Base-by-base conservation (phyloP, 2,797 vertebrate genomes). In the Paramormyrops hopkinsi region DNA sequence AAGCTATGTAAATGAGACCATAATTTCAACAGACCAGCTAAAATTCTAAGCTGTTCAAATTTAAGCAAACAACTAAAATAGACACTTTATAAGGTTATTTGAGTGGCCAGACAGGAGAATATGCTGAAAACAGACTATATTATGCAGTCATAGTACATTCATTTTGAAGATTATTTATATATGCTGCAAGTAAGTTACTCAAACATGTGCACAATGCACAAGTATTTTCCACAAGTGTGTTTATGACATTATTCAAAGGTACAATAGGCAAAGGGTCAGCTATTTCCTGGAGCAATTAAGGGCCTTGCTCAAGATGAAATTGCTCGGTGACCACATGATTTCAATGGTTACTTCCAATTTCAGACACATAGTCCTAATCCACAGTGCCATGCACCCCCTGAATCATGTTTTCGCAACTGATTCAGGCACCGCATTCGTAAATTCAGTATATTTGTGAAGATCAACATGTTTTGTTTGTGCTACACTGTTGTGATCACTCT, bases 51-150 rank as follows among this genome's bases (percentile, higher is more conserved):
- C 19, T 9, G 7, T 46, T 46, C 17, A 46, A 44, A 82, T 82
- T 46, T 82, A 82, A 82, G 37, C 17, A 46, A 22, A 46, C 76
- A 82, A 46, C 76, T 44, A 46, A 82, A 46, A 44, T 46, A 82
- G 76, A 44, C 76, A 82, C 76, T 76, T 76, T 82, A 82, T 76
- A 44, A 46, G 76, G 76, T 82, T 46, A 73, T 73, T 17, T 73
- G 33, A 76, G 69, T 19, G 69, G 69, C 69, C 69, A 76, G 33
- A 76, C 19, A 82, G 41, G 19, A 82, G 37, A n/a, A 82, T n/a
- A 41, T 44, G 41, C 76, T 82, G 29, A 46, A 82, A 82, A 82
- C 76, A 82, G 76, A 46, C 44, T 46, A 82, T 82, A 82, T 82
- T 82, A 82, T 9, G 6, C 37, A 44, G 5, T 44, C 73, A 44